Evolutionary conservation across 2,888 invertebrate species (phyloP), one percentile per base, ranked within the genome.

Genomic region (Diplazon laetatorius): DNA sequence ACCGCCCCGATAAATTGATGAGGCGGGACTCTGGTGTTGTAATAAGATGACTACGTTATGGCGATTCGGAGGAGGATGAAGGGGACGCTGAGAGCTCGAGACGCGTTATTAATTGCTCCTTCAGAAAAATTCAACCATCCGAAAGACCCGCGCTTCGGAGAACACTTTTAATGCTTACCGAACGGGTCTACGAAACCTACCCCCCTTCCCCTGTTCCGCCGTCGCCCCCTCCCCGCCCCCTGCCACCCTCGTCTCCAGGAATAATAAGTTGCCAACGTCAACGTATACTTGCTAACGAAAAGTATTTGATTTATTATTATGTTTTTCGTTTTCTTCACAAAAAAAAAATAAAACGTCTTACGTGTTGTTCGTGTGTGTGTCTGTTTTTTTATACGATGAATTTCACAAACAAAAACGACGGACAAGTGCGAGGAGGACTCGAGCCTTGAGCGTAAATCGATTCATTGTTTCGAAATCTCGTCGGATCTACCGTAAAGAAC

Each of bases 61-160:
- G 76, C 84, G 83, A 84, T 85, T 83, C n/a, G n/a, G n/a, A n/a
- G 82, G 80, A 59, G 66, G 80, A 85, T 44, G 50, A 72, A 68
- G 71, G 75, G 75, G n/a, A n/a, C 71, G 62, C 48, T 35, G 52
- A 68, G 50, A 74, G 52, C 80, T 73, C 87, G 84, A 82, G 78
- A 74, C 81, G 65, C 73, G 80, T 87, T 87, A 88, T 88, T 87
- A 88, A 88, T 88, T 87, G 86, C 83, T 86, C 78, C 85, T 86
- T 77, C 78, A 84, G 76, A 76, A 81, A 78, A 80, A 83, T 77
- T 77, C 75, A 50, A 42, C 73, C 62, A 48, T 62, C 74, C 77
- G 35, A 68, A 69, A 59, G 77, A 69, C 68, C 75, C 65, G 72
- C 74, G 63, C 46, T 63, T 59, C 44, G 52, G 20, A 62, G 65